Evolutionary conservation across 2,888 invertebrate genomes (phyloP), one percentile per base, ranked within the genome.

Genomic region (Drosophila merina): DNA sequence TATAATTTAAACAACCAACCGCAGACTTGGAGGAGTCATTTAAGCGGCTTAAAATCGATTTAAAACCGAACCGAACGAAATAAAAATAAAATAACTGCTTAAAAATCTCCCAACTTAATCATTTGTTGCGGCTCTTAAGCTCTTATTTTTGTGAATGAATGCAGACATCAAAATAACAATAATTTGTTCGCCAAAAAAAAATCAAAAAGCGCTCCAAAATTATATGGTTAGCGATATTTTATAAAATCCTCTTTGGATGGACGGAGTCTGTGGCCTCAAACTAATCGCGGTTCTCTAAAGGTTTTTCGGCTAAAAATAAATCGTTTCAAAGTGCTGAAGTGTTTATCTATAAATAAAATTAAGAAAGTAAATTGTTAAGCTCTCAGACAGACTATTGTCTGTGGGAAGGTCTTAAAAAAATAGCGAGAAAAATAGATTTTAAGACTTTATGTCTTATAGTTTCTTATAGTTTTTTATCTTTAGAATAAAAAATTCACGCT

Each of bases 81-180:
- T 26, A 50, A 1, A 44, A 25, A 66, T 56, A 48, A 54, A 49
- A 47, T 47, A 58, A 42, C 8, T 9, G 9, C 20, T 20, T 20
- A 20, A 20, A 20, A 33, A 57, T 49, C 42, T 52, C 31, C 44
- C 38, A 31, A 44, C 36, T 42, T 58, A 52, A 69, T 52, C 71
- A 48, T 56, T 69, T 60, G 36, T 44, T 66, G 66, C 67, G 62
- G 64, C 70, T 78, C 78, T 63, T 73, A 85, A 85, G 72, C 45
- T 10, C 48, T 31, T 45, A 66, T 31, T 62, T 84, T 82, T 78
- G 79, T 82, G 82, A 86, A 82, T 82, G 87, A 86, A 82, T 87
- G 85, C 87, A 82, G 87, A 86, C 82, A 82, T 82, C 63, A 72
- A 80, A 82, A 82, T 82, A 86, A 86, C 82, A 82, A 82, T 82